phyloP scores from a whole-genome alignment of 2,888 invertebrate species.

The Schrankia costaestrigalis region DNA sequence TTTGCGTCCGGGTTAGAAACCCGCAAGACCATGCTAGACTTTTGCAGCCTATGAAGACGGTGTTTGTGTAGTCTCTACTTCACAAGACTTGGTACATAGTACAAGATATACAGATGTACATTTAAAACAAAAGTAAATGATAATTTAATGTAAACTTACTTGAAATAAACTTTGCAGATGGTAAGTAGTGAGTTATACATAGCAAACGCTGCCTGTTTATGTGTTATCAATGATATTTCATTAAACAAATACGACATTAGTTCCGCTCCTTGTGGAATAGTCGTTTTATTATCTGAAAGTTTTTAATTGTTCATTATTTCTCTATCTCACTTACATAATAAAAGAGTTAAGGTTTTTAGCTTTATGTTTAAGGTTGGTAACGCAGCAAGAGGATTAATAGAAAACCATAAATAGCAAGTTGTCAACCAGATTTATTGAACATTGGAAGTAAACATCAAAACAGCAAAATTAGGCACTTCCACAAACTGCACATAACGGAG shows the following conservation, averaged over 20 bases:
- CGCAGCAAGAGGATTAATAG: no score
- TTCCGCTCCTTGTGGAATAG: conserved; percentile 76
- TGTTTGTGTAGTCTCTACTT: no score
- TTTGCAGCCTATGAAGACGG: no score
- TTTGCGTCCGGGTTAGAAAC: no score
- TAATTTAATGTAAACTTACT: no score
- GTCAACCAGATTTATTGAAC: no score
- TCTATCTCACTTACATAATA: background rate
- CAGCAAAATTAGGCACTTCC: no score
- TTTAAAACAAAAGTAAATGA: background rate
- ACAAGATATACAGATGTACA: background rate
- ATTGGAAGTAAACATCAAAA: no score
- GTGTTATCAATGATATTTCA: conserved; percentile 81
- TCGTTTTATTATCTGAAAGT: conserved; percentile 44
- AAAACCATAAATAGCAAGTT: no score
- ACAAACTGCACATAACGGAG: no score
- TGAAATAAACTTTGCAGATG: conserved; percentile 82
- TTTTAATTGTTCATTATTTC: background rate
- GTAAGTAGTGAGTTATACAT: conserved; percentile 79
- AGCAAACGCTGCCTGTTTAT: conserved; percentile 76
- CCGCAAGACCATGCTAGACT: no score
- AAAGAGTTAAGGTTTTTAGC: background rate
- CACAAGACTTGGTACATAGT: background rate
- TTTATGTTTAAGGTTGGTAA: no score
- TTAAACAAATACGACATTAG: conserved; percentile 84